Evolutionary conservation across 2,888 invertebrate species (phyloP), one percentile per base, ranked within the genome.

Genomic region (Heteromurus nitidus): DNA sequence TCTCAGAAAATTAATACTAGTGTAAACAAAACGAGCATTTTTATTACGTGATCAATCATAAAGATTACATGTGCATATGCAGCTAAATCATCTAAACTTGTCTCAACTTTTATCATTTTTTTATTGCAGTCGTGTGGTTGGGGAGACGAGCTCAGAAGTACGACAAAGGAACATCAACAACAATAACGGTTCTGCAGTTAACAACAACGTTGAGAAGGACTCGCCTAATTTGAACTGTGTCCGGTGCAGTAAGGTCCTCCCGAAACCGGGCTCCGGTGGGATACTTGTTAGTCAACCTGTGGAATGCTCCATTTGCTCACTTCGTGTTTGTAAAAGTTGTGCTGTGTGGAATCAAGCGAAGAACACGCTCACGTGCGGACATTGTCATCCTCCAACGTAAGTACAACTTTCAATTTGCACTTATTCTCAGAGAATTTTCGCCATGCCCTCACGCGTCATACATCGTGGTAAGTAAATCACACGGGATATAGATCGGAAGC

Each of bases 321-420:
- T 83, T 0, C 53, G 79, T 64, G 84, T 84, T 16, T 84, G 84
- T 62, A 81, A 74, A 62, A 13, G 64, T 5, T 84, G 84, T 77
- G 84, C 84, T 50, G 76, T 79, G 60, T 82, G 82, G 82, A 81
- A 84, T 55, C 60, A 69, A 18, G 20, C 64, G 13, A 84, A 81
- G 24, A 84, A 84, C 55, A 79, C 82, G 16, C 83, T 81, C 42
- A 77, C 80, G 22, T 84, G 84, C 68, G 74, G 77, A 47, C 84
- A 84, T 22, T 84, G 84, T 70, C 84, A 84, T 70, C 76, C 81
- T 2, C 84, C 84, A 60, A 81, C 74, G 82, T 84, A 81, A 80
- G 82, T 58, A 53, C 3, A 22, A 44, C 44, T 2, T 44, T 9
- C 44, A n/a, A n/a, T 44, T 44, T 44, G 44, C n/a, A 44, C n/a